Percentiles rank a stretch among this genome's conserved stretches.
Conservation (phyloP, 2,888 invertebrate genomes). For the Metalampra italica region DNA sequence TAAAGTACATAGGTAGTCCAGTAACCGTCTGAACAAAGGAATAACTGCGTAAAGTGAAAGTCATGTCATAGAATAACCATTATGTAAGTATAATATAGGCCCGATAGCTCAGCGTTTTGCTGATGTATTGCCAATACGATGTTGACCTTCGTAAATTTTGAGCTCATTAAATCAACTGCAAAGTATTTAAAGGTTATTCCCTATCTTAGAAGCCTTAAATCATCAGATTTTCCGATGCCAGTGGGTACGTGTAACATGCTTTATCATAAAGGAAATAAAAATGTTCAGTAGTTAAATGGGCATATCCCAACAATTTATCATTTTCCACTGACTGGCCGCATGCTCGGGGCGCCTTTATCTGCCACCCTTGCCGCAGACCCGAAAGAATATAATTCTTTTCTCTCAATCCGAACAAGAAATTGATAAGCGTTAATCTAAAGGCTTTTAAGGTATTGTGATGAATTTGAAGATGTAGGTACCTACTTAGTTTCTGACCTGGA, state of each 20-base stretch:
- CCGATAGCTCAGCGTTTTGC: no score
- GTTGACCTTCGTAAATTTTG: no score
- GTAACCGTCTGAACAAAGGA: no score
- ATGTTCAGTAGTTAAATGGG: conserved; percentile 33
- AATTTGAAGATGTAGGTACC: not conserved
- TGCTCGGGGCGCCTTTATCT: conserved; percentile 38
- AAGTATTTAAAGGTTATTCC: not conserved
- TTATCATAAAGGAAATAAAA: conserved; percentile 21
- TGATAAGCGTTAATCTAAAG: conserved; percentile 26
- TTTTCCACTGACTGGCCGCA: conserved; percentile 35
- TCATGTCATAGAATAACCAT: no score
- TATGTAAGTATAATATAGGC: no score
- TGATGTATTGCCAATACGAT: no score
- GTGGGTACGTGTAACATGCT: conserved; percentile 3
- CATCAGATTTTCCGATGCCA: conserved; percentile 1
- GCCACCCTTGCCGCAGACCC: conserved; percentile 18
- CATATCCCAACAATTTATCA: conserved; percentile 40
- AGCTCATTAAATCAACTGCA: no score
- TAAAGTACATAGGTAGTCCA: no score
- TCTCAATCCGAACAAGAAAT: conserved; percentile 25
- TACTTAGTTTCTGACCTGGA: no score
- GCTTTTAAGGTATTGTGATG: conserved; percentile 15
- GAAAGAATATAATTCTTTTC: conserved; percentile 34
- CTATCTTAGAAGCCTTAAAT: not conserved
- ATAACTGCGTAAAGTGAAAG: no score